These are phyloP conservation scores for Triplophysa tibetana DNA, from an alignment of 2,113 vertebrate genomes.

Conservation along the genomic window DNA sequence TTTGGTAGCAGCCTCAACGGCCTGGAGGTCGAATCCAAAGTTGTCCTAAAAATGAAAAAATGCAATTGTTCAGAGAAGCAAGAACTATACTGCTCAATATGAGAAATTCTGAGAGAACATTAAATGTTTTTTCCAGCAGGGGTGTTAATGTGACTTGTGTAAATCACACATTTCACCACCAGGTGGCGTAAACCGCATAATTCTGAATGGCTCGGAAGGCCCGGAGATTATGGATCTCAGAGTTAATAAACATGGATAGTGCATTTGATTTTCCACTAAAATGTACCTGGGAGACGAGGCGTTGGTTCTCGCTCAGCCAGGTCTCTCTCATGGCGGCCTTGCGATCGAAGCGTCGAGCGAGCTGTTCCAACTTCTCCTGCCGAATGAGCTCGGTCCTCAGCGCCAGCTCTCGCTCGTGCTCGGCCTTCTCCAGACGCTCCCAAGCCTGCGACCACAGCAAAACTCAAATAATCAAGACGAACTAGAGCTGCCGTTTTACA, in stretches of 20 bases:
- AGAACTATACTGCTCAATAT: too few species aligned
- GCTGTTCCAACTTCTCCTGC: constrained; percentile 98
- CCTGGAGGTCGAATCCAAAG: constrained; percentile 97
- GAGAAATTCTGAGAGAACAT: too few species aligned
- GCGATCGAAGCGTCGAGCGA: constrained; percentile 92
- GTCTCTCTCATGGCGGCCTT: constrained; percentile 98
- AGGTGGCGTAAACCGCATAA: neutral
- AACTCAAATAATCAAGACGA: neutral
- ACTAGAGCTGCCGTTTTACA: too few species aligned
- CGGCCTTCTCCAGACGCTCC: constrained; percentile 98
- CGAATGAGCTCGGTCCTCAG: constrained; percentile 94
- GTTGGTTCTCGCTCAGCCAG: constrained; percentile 97
- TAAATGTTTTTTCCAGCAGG: too few species aligned
- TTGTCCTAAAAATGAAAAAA: constrained; percentile 82
- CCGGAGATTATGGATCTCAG: too few species aligned
- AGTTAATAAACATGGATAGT: too few species aligned
- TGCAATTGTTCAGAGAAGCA: neutral
- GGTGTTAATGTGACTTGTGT: too few species aligned
- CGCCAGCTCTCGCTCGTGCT: constrained; percentile 95
- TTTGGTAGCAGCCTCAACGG: constrained; percentile 94
- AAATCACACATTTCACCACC: neutral
- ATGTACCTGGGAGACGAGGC: constrained; percentile 91
- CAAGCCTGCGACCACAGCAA: constrained; percentile 77
- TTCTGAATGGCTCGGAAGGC: too few species aligned
- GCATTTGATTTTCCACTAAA: neutral